These are phyloP conservation scores for Laupala kohalensis DNA, from an alignment of 1,140 invertebrate species.

Conservation along the genomic window DNA sequence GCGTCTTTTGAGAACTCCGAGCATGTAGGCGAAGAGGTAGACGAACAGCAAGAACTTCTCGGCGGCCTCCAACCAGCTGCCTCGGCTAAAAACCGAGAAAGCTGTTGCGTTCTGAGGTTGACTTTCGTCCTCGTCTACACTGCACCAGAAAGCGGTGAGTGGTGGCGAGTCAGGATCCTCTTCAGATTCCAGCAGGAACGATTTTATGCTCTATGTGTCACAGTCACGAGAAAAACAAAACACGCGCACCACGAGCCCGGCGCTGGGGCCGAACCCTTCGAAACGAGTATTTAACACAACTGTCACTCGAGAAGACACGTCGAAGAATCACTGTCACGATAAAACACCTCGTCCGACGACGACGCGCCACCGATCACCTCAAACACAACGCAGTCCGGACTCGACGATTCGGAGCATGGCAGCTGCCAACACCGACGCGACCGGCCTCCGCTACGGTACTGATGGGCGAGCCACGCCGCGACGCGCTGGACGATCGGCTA, in stretches of 20 bases:
- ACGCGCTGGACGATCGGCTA: background rate
- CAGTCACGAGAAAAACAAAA: background rate
- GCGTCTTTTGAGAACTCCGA: constrained; percentile 21
- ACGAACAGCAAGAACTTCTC: constrained; percentile 10
- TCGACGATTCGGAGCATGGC: too few species aligned
- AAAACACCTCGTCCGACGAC: too few species aligned
- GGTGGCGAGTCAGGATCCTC: background rate
- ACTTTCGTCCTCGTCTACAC: background rate
- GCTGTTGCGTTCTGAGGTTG: too few species aligned
- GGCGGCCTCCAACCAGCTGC: constrained; percentile 10
- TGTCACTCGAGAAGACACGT: too few species aligned
- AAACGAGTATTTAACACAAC: too few species aligned
- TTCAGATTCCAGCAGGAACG: background rate
- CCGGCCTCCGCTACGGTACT: background rate
- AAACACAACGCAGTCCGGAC: too few species aligned
- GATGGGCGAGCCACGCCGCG: too few species aligned
- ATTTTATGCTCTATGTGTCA: background rate
- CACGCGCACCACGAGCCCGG: background rate
- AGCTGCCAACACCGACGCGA: too few species aligned
- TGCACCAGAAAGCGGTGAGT: background rate
- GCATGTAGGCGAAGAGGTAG: constrained; percentile 18
- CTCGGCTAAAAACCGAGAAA: too few species aligned
- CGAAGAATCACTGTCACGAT: too few species aligned
- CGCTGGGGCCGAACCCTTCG: too few species aligned
- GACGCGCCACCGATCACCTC: too few species aligned